Evolutionary conservation across 1,140 invertebrate genomes (phyloP), one percentile per base, ranked within the genome.

Genomic region (Epicauta chinensis): DNA sequence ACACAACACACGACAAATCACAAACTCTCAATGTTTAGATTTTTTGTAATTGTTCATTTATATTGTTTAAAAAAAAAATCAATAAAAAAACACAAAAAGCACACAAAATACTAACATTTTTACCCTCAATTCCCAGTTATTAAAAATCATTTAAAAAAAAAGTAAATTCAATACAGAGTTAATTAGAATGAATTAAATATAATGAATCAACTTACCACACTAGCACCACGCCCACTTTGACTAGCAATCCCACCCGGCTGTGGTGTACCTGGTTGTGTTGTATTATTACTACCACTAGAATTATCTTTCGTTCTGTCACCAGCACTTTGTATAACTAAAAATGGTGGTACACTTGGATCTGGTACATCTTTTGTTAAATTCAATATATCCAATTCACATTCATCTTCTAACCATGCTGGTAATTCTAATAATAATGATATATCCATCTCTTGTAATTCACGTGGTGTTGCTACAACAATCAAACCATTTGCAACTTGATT

Each of bases 381-480:
- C 58, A 97, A 81, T 55, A 97, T 85, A 73, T 97, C 96, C 66
- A 93, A 87, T 75, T 98, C 93, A 71, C 91, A 94, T 73, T 97
- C 93, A 72, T 97, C 93, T 72, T 94, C 91, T 51, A 89, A 76
- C 91, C 93, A 97, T 34, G 83, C 83, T 16, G 91, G 91, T 23
- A 92, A 83, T 65, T 94, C 88, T 29, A 96, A 73, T 17, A 98
- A 73, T 17, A 93, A 70, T 0, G 91, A 87, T 57, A 99, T 93
- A 72, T 98, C 93, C 76, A 99, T 86, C 75, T 99, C 96, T 73
- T 98, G 93, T 10, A 99, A 84, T 75, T 99, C 96, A 51, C 94
- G 83, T 1, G 92, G 92, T 52, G 94, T 98, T 10, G 94, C 89
- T 55, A 99, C 74, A 4, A 93, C 89, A 59, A 99, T 82, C 49